Evolutionary conservation across 2,888 invertebrate species (phyloP).

Genomic region (Ypsolopha scabrella): DNA sequence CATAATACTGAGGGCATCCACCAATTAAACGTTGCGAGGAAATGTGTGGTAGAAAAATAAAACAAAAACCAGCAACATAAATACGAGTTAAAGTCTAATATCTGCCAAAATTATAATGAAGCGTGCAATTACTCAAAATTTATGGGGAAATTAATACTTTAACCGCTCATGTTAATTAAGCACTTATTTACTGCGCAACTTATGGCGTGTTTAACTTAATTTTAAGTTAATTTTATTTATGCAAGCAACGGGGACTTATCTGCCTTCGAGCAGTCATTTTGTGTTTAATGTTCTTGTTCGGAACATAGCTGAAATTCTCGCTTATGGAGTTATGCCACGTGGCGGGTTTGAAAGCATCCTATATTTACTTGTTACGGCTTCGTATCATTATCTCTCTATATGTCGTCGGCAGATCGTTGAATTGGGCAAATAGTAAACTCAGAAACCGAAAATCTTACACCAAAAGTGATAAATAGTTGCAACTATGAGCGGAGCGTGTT

Average conservation of each 20-base stretch:
- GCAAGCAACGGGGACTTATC: constrained; percentile 1
- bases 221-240: constrained; percentile 3
- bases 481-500: too few species aligned
- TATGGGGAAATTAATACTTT: constrained; percentile 69
- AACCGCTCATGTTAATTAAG: constrained; percentile 61
- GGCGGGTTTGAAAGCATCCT: not conserved
- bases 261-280: constrained; percentile 2
- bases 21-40: constrained; percentile 48
- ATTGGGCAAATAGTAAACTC: too few species aligned
- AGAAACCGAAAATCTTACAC: too few species aligned
- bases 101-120: constrained; percentile 50
- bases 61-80: constrained; percentile 43
- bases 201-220: constrained; percentile 30
- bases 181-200: constrained; percentile 43
- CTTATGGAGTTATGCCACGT: not conserved
- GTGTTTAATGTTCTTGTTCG: constrained; percentile 1
- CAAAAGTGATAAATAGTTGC: too few species aligned
- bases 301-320: not conserved
- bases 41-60: constrained; percentile 37
- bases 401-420: too few species aligned
- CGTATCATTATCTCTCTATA: too few species aligned
- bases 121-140: constrained; percentile 61
- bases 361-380: too few species aligned
- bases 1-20: constrained; percentile 46
- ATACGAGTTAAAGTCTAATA: constrained; percentile 57